Evolutionary conservation across 1,140 invertebrate genomes (phyloP), one percentile per base, ranked within the genome.

Genomic region (Ceratosolen solmsi): DNA sequence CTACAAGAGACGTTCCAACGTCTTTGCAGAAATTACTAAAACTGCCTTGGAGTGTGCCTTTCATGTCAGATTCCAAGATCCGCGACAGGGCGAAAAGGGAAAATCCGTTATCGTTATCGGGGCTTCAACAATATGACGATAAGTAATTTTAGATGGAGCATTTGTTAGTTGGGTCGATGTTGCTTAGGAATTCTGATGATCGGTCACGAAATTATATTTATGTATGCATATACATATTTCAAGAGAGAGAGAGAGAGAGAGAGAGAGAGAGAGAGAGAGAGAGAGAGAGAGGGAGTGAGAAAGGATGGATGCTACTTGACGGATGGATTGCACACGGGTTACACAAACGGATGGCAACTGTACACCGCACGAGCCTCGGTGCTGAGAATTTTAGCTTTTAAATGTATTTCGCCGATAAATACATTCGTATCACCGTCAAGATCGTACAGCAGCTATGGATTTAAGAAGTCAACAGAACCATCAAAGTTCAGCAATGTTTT

Each of bases 101-200:
- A 63, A 33, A 4, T 13, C 15, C 60, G 60, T 33, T 63, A 63
- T 63, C 60, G 60, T 63, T 63, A 63, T 63, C 60, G 27, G 60
- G 2, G 13, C 4, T 25, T 30, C 58, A 15, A 2, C 27, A 15
- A 3, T 15, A 5, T 25, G 25, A 11, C 41, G 41, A 46, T 13
- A 46, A 2, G 60, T 63, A 63, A 63, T 63, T 63, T 63, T 63
- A 63, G 60, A 63, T 33, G 17, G 60, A 63, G 60, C 15, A 25
- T 33, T 33, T 33, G 60, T 63, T 63, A 63, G 30, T 63, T 63
- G 36, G 65, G 38, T 70, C 27, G 56, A 70, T 25, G 38, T 46
- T 33, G 41, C 41, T 46, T 46, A 46, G 41, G 41, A 46, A 46
- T 46, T 60, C 25, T n/a, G 56, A 1, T 9, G 56, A 60, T 60